Percentiles rank a stretch among this genome's conserved stretches.
These are phyloP conservation scores for Lophura nycthemera DNA, from an alignment of 2,113 vertebrate species.

Conservation along the genomic window DNA sequence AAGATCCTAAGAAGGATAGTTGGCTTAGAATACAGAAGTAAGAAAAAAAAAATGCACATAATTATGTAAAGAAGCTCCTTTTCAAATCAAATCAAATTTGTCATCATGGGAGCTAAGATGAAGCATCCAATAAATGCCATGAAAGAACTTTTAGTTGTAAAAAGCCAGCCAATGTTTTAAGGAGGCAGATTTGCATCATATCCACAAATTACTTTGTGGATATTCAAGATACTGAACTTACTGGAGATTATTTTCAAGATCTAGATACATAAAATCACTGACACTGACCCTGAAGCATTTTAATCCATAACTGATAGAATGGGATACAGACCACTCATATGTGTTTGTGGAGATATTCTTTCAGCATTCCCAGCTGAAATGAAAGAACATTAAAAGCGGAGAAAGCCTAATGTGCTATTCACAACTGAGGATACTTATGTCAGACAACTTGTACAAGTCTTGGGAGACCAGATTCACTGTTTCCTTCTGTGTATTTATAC, in stretches of 20 bases:
- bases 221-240: not conserved
- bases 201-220: not conserved
- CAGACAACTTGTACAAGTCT: not conserved
- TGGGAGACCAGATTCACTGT: not conserved
- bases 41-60: not conserved
- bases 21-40: not conserved
- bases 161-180: not conserved
- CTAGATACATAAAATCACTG: not conserved
- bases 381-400: not conserved
- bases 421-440: not conserved
- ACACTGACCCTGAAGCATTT: not conserved
- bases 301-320: not conserved
- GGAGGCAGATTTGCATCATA: not conserved
- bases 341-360: not conserved
- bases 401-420: not conserved
- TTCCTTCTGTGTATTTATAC: not conserved
- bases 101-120: not conserved
- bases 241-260: not conserved
- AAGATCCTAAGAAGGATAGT: not conserved
- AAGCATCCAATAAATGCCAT: not conserved
- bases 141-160: not conserved
- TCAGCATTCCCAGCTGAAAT: not conserved
- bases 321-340: rapidly evolving
- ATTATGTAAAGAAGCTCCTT: not conserved
- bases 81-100: not conserved